phyloP scores from a whole-genome alignment of 2,888 invertebrate species.

The Drosophila peninsularis region DNA sequence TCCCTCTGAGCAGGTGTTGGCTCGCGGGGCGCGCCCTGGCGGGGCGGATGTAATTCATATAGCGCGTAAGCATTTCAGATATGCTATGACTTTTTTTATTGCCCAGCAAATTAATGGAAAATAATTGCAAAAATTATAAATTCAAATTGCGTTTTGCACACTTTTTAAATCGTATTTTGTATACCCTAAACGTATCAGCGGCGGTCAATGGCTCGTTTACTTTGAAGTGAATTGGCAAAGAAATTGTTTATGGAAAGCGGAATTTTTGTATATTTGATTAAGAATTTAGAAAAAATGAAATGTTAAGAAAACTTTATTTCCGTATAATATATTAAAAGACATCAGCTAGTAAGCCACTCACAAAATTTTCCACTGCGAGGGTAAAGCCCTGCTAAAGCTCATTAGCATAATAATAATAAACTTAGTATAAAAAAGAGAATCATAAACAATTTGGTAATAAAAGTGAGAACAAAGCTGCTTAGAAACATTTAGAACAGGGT shows the following conservation, averaged over 20 bases:
- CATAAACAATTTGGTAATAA: not conserved
- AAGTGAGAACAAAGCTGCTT: not conserved
- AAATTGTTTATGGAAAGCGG: not conserved
- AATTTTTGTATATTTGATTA: too few species aligned
- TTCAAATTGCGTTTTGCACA: slow-evolving; percentile 69
- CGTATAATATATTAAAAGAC: too few species aligned
- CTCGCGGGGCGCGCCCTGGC: not conserved
- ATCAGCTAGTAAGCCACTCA: too few species aligned
- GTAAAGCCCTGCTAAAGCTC: not conserved
- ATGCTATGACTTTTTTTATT: slow-evolving; percentile 62
- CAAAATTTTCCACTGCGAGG: not conserved
- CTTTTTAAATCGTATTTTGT: slow-evolving; percentile 23
- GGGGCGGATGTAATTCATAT: slow-evolving; percentile 37
- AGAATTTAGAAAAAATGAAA: too few species aligned
- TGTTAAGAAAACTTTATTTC: too few species aligned
- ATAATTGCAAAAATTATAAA: slow-evolving; percentile 79
- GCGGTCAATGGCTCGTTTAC: not conserved
- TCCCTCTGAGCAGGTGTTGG: slow-evolving; percentile 8
- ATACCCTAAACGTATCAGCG: slow-evolving; percentile 27
- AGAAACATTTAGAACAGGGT: slow-evolving; percentile 21
- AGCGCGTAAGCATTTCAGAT: slow-evolving; percentile 72
- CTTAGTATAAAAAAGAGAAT: not conserved
- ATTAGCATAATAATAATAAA: not conserved
- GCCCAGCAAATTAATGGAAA: slow-evolving; percentile 69
- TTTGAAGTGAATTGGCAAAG: not conserved